Conservation (phyloP, 1,140 invertebrate species). For the Plutomurus gul region DNA sequence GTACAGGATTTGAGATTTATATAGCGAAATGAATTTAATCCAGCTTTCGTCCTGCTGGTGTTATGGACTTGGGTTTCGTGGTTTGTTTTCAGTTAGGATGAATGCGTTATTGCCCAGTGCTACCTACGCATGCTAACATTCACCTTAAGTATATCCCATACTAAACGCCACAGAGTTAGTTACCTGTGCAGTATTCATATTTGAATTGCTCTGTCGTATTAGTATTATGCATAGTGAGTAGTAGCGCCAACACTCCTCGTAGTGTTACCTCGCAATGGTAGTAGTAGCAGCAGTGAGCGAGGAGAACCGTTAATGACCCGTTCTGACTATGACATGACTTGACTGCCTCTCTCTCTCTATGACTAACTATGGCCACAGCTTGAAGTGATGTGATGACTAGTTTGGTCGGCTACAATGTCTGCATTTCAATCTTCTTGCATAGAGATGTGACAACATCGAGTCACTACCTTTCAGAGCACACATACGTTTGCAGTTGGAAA, state of each 20-base stretch:
- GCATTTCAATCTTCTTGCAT: neutral
- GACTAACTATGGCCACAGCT: neutral
- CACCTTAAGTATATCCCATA: no score
- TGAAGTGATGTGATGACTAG: conserved; percentile 7
- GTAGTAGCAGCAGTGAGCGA: neutral
- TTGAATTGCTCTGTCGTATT: no score
- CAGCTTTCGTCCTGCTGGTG: neutral
- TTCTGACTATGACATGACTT: neutral
- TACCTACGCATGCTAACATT: no score
- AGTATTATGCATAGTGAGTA: no score
- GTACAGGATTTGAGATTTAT: neutral
- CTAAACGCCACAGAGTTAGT: neutral
- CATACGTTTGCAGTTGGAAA: neutral
- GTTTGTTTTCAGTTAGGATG: neutral
- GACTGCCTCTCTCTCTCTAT: neutral
- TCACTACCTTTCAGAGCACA: neutral
- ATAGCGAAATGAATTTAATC: neutral
- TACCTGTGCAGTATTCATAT: no score
- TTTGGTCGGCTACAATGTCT: conserved; percentile 12
- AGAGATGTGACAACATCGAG: conserved; percentile 4
- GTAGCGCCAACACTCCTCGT: no score
- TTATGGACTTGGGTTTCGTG: neutral
- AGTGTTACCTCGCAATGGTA: neutral
- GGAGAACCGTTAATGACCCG: conserved; percentile 21
- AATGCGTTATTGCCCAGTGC: no score